Base-by-base conservation (phyloP, 2,888 invertebrate genomes). In the Phengaris arion region DNA sequence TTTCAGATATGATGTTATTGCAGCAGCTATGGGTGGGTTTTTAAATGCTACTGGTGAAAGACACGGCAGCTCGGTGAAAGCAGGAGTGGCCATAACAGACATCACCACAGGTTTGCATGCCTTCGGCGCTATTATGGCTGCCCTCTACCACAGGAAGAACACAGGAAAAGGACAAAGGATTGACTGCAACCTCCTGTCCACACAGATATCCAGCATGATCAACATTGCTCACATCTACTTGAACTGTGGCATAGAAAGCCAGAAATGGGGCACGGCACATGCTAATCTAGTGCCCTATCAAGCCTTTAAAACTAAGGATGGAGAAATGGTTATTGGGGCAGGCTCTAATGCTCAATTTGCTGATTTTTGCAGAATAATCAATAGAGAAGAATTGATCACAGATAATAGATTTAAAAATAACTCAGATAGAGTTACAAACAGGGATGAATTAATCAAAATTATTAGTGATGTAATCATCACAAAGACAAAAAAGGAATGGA, bases 241-340 rank as follows among this genome's bases (percentile, higher is more conserved):
- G 51, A 99, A 99, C 87, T 96, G 96, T 72, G 96, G 96, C 0
- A 94, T 94, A 46, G 97, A 98, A 82, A 97, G 96, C 0, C 92
- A 94, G 77, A 94, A 97, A 74, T 97, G 96, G 95, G 99, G 99
- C n/a, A 98, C 98, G 0, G 97, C 97, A 0, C 99, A 99, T 87
- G 97, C 96, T 77, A 98, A 97, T 85, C 96, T 99, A 77, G 99
- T 99, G 0, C 99, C 99, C 0, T 99, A 99, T 85, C 96, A 99
- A 94, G 95, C 97, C 4, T 99, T 99, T 84, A 94, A 95, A 83
- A 97, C 98, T 0, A 94, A 94, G 84, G 96, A 98, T 86, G 97
- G 97, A 0, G 96, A 96, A 83, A 94, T 98, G 75, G 97, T 99
- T 0, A 94, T 99, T 5, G 98, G 98, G 0, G 95, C 97, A 2